phyloP scores from a whole-genome alignment of 2,888 invertebrate species.

The Sarcophaga rosellei region DNA sequence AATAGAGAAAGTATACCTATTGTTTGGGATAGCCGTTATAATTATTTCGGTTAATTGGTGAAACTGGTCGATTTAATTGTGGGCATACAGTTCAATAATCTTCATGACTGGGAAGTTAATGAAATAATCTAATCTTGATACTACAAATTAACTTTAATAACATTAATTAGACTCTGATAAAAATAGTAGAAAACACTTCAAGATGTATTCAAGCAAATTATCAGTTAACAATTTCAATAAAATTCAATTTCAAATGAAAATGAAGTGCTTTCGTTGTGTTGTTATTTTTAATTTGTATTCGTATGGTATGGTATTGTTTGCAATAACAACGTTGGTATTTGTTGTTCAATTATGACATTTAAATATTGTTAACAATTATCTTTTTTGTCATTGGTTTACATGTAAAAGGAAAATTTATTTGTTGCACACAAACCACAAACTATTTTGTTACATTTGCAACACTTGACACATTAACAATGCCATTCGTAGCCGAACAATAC shows the following conservation, averaged over 20 bases:
- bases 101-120: no score
- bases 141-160: no score
- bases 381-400: conserved; percentile 8
- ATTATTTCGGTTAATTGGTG: no score
- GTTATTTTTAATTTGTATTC: background rate
- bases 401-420: conserved; percentile 10
- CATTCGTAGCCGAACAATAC: background rate
- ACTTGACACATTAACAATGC: background rate
- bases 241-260: background rate
- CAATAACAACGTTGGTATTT: background rate
- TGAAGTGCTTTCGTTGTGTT: background rate
- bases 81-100: no score
- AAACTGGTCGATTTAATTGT: no score
- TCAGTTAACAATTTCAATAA: background rate
- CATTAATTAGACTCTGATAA: no score
- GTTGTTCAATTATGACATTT: conserved; percentile 3
- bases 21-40: no score
- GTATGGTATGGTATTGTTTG: background rate
- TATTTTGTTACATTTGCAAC: conserved; percentile 1
- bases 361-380: conserved; percentile 10
- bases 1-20: no score
- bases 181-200: background rate
- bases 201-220: background rate
- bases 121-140: no score
- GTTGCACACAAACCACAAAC: conserved; percentile 10